These are phyloP conservation scores for Petromus typicus DNA, from an alignment of 2,113 vertebrate species.

Conservation along the genomic window DNA sequence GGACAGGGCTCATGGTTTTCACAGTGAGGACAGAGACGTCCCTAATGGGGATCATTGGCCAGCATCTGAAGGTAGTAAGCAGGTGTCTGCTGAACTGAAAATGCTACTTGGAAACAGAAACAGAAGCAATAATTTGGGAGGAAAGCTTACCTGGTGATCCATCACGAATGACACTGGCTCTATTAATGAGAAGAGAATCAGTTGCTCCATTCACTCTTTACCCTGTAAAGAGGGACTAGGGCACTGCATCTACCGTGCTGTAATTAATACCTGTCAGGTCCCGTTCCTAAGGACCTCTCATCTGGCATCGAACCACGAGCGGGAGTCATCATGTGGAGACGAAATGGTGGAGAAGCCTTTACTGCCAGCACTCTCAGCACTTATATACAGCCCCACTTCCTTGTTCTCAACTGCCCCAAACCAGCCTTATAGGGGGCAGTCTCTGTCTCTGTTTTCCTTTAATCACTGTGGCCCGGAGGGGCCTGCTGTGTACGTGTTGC, in stretches of 20 bases:
- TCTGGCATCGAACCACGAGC: too few relatives aligned
- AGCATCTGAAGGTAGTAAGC: not conserved
- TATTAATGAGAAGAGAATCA: not conserved
- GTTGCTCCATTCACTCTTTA: not conserved
- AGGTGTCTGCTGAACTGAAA: not conserved
- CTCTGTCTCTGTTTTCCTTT: too few relatives aligned
- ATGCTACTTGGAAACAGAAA: conserved; percentile 1
- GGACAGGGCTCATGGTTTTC: not conserved
- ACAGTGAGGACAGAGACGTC: not conserved
- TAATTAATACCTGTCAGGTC: too few relatives aligned
- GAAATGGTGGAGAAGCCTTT: too few relatives aligned
- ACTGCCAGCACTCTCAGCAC: too few relatives aligned
- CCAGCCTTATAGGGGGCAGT: too few relatives aligned
- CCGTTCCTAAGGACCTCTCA: too few relatives aligned
- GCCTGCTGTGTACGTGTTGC: too few relatives aligned
- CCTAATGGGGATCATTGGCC: not conserved
- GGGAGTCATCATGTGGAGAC: too few relatives aligned
- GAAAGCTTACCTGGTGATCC: not conserved
- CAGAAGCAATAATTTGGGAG: not conserved
- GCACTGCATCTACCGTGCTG: not conserved
- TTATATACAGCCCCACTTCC: too few relatives aligned
- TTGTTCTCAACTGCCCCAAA: too few relatives aligned
- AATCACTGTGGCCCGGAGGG: too few relatives aligned
- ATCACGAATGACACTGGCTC: not conserved
- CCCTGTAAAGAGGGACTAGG: not conserved